A percentile compares a stretch with the other conserved stretches of the same genome.
These are phyloP conservation scores for Paracentrotus lividus DNA, from an alignment of 53 echinoderm and acorn worm genomes.

Conservation along the genomic window DNA sequence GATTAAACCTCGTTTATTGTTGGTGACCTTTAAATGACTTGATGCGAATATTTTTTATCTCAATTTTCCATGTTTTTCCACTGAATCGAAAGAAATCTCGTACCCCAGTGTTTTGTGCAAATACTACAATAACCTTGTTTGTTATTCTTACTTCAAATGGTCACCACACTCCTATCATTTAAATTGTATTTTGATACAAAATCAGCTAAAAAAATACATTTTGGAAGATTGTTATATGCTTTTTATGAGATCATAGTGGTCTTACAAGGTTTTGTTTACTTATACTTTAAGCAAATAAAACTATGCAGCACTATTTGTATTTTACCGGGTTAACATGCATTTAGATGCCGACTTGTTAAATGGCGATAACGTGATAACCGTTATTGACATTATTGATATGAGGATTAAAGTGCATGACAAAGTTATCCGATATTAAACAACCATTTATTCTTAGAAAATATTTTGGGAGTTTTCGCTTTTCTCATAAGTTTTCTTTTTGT, in stretches of 20 bases:
- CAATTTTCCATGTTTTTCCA: too few relatives aligned
- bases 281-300: neutral
- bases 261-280: neutral
- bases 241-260: neutral
- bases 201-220: neutral
- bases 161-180: neutral
- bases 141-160: too few relatives aligned
- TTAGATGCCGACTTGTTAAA: neutral
- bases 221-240: neutral
- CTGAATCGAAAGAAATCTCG: too few relatives aligned
- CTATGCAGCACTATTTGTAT: neutral
- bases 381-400: neutral
- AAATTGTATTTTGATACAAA: neutral
- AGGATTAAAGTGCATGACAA: neutral
- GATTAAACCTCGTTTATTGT: neutral
- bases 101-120: too few relatives aligned
- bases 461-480: neutral
- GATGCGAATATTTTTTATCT: too few relatives aligned
- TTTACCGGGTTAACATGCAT: neutral
- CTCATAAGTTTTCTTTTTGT: constrained; percentile 9
- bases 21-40: too few relatives aligned
- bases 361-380: neutral
- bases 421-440: neutral
- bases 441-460: constrained; percentile 35
- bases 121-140: too few relatives aligned